phyloP scores from a whole-genome alignment of 2,888 invertebrate species.

The Parnassius orleans region DNA sequence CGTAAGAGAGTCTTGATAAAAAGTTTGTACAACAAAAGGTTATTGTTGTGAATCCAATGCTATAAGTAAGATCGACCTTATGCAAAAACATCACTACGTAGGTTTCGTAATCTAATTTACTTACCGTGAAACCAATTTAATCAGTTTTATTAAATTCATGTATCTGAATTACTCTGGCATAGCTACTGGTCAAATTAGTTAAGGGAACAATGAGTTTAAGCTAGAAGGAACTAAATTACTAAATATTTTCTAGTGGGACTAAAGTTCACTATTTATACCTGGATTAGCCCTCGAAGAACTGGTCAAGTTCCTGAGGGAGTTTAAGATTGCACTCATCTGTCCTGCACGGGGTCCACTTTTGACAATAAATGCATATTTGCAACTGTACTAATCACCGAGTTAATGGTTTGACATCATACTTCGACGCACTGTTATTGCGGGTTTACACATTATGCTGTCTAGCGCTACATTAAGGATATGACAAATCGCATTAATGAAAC shows the following conservation, averaged over 20 bases:
- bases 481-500: slow-evolving; percentile 35
- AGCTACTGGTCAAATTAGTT: slow-evolving; percentile 3
- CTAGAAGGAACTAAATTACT: slow-evolving; percentile 7
- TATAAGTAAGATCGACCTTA: slow-evolving; percentile 20
- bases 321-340: slow-evolving; percentile 86
- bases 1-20: no score
- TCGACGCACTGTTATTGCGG: slow-evolving; percentile 60
- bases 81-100: slow-evolving; percentile 6
- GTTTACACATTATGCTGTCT: slow-evolving; percentile 44
- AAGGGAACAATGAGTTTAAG: slow-evolving; percentile 1
- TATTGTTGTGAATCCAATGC: slow-evolving; percentile 7
- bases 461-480: slow-evolving; percentile 35
- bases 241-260: slow-evolving; percentile 4
- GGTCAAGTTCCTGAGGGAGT: slow-evolving; percentile 85
- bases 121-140: slow-evolving; percentile 14
- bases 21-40: slow-evolving; percentile 2
- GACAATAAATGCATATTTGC: slow-evolving; percentile 65
- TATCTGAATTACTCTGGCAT: slow-evolving; percentile 7
- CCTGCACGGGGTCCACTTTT: slow-evolving; percentile 68
- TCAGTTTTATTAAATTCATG: slow-evolving; percentile 5
- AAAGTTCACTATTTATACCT: slow-evolving; percentile 46
- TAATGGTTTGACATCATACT: slow-evolving; percentile 50
- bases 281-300: slow-evolving; percentile 70
- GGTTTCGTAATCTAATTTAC: slow-evolving; percentile 26
- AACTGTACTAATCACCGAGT: slow-evolving; percentile 58